Conservation (phyloP, 1,140 invertebrate genomes). For the Limonius californicus region DNA sequence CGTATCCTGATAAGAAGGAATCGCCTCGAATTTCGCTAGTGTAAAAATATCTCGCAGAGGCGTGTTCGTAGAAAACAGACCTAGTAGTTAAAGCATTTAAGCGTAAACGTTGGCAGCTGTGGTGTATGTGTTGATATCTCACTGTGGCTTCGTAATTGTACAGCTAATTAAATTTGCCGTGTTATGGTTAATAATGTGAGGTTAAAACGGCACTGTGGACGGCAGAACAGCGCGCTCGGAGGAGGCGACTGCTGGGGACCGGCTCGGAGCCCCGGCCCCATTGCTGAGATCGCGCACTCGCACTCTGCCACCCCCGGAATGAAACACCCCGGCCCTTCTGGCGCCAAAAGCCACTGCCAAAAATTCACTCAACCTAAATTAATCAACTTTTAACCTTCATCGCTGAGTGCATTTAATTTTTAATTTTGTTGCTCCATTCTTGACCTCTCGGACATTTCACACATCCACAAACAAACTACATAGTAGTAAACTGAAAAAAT, state of each 20-base stretch:
- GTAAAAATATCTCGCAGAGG: neutral
- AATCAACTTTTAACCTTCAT: neutral
- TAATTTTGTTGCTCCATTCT: no score
- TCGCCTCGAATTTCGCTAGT: neutral
- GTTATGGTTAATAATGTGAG: conserved; percentile 2
- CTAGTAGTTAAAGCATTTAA: conserved; percentile 8
- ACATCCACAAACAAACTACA: no score
- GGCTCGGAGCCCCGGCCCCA: neutral
- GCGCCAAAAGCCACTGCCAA: conserved; percentile 5
- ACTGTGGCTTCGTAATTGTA: neutral
- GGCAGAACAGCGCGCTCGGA: conserved; percentile 12
- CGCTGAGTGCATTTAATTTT: no score
- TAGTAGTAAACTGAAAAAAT: no score
- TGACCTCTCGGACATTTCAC: no score
- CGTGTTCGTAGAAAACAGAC: neutral
- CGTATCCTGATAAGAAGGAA: neutral
- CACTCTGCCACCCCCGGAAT: neutral
- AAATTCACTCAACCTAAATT: neutral
- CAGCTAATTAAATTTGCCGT: neutral
- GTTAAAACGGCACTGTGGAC: conserved; percentile 10
- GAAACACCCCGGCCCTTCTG: conserved; percentile 6
- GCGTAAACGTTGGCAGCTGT: conserved; percentile 11
- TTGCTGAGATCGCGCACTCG: conserved; percentile 4
- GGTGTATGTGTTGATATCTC: neutral
- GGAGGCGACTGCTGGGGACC: conserved; percentile 13